Evolutionary conservation across 2,888 invertebrate genomes (phyloP).

Genomic region (Tetropium fuscum): DNA sequence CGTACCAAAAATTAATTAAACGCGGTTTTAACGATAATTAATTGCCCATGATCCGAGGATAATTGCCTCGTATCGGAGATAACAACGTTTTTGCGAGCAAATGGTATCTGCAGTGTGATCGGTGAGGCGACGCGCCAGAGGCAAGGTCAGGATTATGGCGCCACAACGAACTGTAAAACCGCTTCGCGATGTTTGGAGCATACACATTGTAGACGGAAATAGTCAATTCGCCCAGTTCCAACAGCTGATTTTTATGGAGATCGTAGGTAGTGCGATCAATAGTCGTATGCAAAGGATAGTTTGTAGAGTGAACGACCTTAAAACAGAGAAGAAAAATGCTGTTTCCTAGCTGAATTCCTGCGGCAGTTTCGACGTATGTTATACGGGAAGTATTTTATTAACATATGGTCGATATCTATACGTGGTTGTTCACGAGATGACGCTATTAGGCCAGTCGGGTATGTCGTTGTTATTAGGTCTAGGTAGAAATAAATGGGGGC

Average conservation of each 20-base stretch:
- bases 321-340: not conserved
- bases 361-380: too few species aligned
- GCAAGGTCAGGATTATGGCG: constrained; percentile 52
- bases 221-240: constrained; percentile 15
- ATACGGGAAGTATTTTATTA: too few species aligned
- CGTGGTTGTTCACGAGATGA: too few species aligned
- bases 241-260: constrained; percentile 3
- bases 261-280: not conserved
- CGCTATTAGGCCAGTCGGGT: too few species aligned
- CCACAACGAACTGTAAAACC: constrained; percentile 49
- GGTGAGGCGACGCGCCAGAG: constrained; percentile 35
- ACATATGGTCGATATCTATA: too few species aligned
- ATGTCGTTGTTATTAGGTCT: too few species aligned
- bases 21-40: not conserved
- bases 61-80: constrained; percentile 3
- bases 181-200: constrained; percentile 14
- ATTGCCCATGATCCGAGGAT: not conserved
- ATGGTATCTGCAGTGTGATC: constrained; percentile 24
- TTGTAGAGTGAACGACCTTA: constrained; percentile 4
- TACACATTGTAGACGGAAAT: not conserved
- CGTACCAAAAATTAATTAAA: not conserved
- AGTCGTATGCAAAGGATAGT: not conserved
- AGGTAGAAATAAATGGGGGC: too few species aligned
- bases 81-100: constrained; percentile 6
- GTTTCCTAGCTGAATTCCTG: too few species aligned